Conservation (phyloP, 2,113 vertebrate genomes). For the Rhinogobius similis region DNA sequence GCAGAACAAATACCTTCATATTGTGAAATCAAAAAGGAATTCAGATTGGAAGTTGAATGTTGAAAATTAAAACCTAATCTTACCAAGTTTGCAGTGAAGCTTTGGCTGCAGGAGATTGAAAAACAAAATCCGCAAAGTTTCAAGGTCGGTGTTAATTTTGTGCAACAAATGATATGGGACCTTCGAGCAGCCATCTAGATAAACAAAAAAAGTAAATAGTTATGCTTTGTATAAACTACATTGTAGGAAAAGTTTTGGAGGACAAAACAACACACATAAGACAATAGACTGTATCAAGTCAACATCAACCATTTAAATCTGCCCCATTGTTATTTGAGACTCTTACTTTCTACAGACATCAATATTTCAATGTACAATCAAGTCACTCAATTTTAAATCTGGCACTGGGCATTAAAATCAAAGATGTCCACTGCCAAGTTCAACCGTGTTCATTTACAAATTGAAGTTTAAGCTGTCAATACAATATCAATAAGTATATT, state of each 20-base stretch:
- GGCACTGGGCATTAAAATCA: not conserved
- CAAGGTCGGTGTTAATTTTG: conserved; percentile 77
- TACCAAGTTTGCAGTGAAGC: conserved; percentile 86
- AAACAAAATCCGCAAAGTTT: conserved; percentile 77
- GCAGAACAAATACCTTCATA: not conserved
- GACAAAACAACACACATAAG: not conserved
- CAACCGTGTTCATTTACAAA: too few species aligned
- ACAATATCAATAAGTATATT: too few species aligned
- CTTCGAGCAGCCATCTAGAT: conserved; percentile 45
- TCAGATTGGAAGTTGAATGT: not conserved
- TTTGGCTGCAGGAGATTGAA: conserved; percentile 82
- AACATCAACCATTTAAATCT: too few species aligned
- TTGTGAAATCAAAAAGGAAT: not conserved
- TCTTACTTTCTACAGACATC: too few species aligned
- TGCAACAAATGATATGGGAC: conserved; percentile 67
- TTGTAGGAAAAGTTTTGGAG: not conserved
- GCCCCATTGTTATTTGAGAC: too few species aligned
- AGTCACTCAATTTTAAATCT: not conserved
- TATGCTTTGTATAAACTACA: not conserved
- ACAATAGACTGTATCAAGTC: not conserved
- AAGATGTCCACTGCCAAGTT: too few species aligned
- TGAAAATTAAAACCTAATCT: conserved; percentile 38
- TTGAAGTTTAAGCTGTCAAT: not conserved
- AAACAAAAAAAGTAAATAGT: conserved; percentile 1
- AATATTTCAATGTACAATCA: not conserved